A percentile compares a stretch with the other conserved stretches of the same genome.
Conservation (phyloP, 1,140 invertebrate species). For the Drosophila pallidifrons region DNA sequence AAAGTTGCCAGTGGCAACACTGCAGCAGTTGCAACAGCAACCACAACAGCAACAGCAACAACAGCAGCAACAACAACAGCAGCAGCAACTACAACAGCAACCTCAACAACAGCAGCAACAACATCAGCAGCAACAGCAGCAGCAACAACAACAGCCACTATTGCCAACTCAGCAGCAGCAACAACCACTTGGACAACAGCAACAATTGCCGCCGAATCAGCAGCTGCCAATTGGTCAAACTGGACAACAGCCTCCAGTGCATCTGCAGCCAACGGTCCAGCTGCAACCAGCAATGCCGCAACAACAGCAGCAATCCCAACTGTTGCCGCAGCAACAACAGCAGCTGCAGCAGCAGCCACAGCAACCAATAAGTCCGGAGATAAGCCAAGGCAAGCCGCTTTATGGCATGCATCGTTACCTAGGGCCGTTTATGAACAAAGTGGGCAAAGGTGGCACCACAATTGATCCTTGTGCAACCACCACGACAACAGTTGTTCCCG, state of each 20-base stretch:
- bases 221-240: neutral
- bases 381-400: neutral
- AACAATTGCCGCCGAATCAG: slow-evolving; percentile 2
- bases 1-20: slow-evolving; percentile 15
- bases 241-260: neutral
- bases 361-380: slow-evolving; percentile 3
- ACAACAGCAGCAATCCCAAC: slow-evolving; percentile 3
- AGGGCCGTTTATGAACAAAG: slow-evolving; percentile 41
- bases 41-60: slow-evolving; percentile 5
- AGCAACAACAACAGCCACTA: neutral
- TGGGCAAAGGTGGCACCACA: slow-evolving; percentile 9
- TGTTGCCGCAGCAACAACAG: slow-evolving; percentile 9
- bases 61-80: neutral
- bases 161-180: neutral
- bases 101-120: neutral
- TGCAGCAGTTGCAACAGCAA: slow-evolving; percentile 9
- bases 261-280: slow-evolving; percentile 4
- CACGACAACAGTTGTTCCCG: neutral
- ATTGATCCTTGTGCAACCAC: slow-evolving; percentile 32
- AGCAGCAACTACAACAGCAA: too few species aligned
- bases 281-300: slow-evolving; percentile 7
- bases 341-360: slow-evolving; percentile 8
- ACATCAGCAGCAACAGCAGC: slow-evolving; percentile 13
- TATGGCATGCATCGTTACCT: slow-evolving; percentile 36
- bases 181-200: neutral